Conservation (phyloP, 2,113 vertebrate genomes). For the Panthera uncia region DNA sequence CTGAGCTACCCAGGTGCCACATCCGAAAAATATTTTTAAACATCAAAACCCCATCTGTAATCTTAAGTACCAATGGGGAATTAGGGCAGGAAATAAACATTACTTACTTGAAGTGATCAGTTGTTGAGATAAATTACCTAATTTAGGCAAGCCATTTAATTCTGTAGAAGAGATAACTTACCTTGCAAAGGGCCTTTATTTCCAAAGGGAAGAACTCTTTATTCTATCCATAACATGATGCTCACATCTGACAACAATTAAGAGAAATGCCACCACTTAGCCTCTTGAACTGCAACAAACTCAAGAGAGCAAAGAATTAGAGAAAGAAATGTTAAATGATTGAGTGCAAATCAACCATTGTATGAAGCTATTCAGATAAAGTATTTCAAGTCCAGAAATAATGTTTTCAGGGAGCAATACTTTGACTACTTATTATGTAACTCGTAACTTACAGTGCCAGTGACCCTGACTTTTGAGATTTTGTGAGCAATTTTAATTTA, state of each 20-base stretch:
- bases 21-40: neutral
- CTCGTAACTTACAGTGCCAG: neutral
- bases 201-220: neutral
- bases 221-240: neutral
- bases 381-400: slow-evolving; percentile 21
- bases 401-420: slow-evolving; percentile 30
- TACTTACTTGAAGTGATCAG: slow-evolving; percentile 18
- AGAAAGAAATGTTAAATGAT: slow-evolving; percentile 32
- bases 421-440: slow-evolving; percentile 60
- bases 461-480: slow-evolving; percentile 32
- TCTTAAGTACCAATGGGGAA: neutral
- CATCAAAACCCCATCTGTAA: neutral
- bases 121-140: slow-evolving; percentile 24
- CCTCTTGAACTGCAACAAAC: slow-evolving; percentile 13
- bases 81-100: neutral
- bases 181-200: neutral
- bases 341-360: slow-evolving; percentile 42
- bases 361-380: slow-evolving; percentile 16
- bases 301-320: slow-evolving; percentile 9
- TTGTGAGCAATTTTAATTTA: slow-evolving; percentile 53
- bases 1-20: too few relatives aligned
- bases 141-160: slow-evolving; percentile 40
- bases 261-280: slow-evolving; percentile 52
- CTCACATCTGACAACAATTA: slow-evolving; percentile 53
- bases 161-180: neutral